Conservation (phyloP, 2,113 vertebrate genomes). For the Podocnemis expansa region DNA sequence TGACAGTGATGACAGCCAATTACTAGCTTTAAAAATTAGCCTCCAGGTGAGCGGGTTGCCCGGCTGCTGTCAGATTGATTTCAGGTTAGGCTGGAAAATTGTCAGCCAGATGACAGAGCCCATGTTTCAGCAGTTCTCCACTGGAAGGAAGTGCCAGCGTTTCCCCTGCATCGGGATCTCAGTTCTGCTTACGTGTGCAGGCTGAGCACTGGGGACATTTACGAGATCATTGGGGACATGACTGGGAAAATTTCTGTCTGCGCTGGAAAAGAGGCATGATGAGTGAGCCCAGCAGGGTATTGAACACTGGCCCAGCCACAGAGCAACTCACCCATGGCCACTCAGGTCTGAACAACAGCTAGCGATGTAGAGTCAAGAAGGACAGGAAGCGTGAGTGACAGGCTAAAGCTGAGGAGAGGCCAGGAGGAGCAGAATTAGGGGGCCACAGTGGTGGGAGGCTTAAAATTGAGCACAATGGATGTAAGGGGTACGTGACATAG, state of each 20-base stretch:
- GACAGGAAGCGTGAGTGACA: neutral
- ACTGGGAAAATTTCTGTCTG: rapidly evolving
- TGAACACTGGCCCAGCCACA: neutral
- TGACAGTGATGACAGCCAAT: conserved; percentile 39
- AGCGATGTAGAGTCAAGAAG: neutral
- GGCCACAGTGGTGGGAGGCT: neutral
- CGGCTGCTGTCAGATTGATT: conserved; percentile 44
- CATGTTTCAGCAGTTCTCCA: neutral
- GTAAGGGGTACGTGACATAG: neutral
- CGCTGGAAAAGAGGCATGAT: neutral
- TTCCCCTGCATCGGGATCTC: rapidly evolving
- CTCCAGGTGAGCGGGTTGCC: conserved; percentile 29
- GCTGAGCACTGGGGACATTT: neutral
- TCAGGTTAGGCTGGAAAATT: conserved; percentile 44
- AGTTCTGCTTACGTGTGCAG: neutral
- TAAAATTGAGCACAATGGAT: neutral
- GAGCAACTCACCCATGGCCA: neutral
- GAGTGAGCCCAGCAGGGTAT: neutral
- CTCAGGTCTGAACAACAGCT: neutral
- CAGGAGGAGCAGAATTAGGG: neutral
- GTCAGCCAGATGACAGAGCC: conserved; percentile 18
- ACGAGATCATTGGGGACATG: neutral
- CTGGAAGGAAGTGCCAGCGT: neutral
- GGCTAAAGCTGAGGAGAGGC: neutral
- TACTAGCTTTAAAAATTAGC: conserved; percentile 36